A percentile compares a stretch with the other conserved stretches of the same genome.
Evolutionary conservation across 2,113 vertebrate genomes (phyloP).

Genomic region (Oreotrochilus melanogaster): DNA sequence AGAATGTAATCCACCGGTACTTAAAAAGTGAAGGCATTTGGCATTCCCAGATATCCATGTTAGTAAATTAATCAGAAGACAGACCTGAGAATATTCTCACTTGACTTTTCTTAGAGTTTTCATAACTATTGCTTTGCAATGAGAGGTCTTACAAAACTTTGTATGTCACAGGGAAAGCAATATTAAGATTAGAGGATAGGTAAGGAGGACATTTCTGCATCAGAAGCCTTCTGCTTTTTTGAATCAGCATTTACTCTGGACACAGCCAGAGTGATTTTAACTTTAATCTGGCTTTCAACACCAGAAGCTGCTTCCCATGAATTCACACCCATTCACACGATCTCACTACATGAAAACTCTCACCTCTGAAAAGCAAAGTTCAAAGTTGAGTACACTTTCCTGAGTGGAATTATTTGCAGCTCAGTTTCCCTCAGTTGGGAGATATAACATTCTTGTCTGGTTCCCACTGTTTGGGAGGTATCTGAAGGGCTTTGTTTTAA

Average conservation of each 20-base stretch:
- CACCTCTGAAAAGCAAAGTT: constrained; percentile 47
- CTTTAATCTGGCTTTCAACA: background rate
- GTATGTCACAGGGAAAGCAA: background rate
- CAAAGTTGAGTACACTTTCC: background rate
- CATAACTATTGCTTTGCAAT: background rate
- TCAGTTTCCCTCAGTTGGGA: background rate
- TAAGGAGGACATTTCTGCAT: background rate
- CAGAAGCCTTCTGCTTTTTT: background rate
- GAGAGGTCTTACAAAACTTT: background rate
- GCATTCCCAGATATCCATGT: background rate
- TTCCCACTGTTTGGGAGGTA: constrained; percentile 3
- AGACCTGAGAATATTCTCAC: fast-evolving
- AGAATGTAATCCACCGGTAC: background rate
- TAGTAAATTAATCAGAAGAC: background rate
- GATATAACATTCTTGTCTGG: background rate
- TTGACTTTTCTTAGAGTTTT: background rate
- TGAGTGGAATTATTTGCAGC: background rate
- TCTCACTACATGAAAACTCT: background rate
- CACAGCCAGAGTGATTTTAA: background rate
- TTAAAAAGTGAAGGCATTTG: background rate
- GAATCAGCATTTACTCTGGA: background rate
- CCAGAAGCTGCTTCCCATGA: background rate
- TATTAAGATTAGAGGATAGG: background rate
- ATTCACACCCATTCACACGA: constrained; percentile 2
- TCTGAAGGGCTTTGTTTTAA: background rate